Percentiles rank a stretch among this genome's conserved stretches.
Evolutionary conservation across 2,113 vertebrate species (phyloP).

Genomic region (Cariama cristata): DNA sequence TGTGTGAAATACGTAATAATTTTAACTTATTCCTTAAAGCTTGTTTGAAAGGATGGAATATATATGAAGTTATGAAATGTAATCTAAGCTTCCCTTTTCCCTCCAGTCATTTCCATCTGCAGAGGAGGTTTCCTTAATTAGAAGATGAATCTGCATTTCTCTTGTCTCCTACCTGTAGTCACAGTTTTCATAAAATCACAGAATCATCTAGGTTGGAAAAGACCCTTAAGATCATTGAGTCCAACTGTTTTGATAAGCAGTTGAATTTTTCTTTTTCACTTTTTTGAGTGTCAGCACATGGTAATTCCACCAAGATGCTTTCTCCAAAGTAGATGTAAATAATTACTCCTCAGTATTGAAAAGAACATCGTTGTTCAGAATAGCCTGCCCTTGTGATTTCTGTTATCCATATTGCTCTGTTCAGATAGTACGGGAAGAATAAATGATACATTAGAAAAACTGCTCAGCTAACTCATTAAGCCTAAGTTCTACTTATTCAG

Average conservation of each 20-base stretch:
- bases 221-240: background rate
- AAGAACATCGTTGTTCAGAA: background rate
- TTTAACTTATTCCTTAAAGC: background rate
- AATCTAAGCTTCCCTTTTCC: background rate
- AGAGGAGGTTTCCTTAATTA: background rate
- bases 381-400: background rate
- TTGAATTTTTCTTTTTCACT: background rate
- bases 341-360: background rate
- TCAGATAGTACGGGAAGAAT: background rate
- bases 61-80: background rate
- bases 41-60: background rate
- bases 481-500: background rate
- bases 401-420: background rate
- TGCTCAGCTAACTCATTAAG: background rate
- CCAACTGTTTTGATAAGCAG: background rate
- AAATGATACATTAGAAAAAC: background rate
- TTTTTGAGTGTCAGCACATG: background rate
- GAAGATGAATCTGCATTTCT: slow-evolving; percentile 5
- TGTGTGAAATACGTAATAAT: background rate
- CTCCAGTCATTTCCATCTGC: background rate
- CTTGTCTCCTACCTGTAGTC: background rate
- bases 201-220: background rate
- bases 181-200: background rate
- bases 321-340: background rate
- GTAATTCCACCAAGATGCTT: background rate